phyloP scores from a whole-genome alignment of 2,113 vertebrate species.

The Oreochromis spilurus region DNA sequence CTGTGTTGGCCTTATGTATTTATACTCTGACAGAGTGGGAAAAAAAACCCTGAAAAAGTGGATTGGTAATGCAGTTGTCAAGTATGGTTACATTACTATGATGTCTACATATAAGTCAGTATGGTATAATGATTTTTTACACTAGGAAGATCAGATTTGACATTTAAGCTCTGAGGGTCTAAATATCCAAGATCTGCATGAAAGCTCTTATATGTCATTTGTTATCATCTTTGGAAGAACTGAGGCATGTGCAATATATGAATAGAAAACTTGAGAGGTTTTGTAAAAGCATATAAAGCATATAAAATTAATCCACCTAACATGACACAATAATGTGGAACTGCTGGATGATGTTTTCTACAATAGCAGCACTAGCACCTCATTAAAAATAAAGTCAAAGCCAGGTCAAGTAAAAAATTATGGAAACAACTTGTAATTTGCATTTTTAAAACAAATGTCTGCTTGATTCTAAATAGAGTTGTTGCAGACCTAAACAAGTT shows the following conservation, averaged over 20 bases:
- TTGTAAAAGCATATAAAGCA: neutral
- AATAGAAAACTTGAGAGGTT: fast-evolving
- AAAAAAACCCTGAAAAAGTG: fast-evolving
- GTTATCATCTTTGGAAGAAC: neutral
- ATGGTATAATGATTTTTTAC: neutral
- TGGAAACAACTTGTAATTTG: neutral
- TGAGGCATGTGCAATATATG: neutral
- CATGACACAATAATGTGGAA: neutral
- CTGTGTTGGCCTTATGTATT: neutral
- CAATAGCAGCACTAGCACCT: neutral
- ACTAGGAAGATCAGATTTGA: neutral
- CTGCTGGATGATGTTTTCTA: neutral
- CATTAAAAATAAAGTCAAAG: neutral
- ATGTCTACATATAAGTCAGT: neutral
- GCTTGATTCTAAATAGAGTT: neutral
- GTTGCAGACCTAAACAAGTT: neutral
- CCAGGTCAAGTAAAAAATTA: neutral
- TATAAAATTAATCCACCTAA: neutral
- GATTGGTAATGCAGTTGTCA: neutral
- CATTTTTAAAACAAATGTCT: neutral
- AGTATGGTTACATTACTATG: neutral
- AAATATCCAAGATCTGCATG: neutral
- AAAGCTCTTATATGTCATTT: neutral
- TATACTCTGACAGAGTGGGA: neutral
- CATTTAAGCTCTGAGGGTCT: neutral